A percentile compares a stretch with the other conserved stretches of the same genome.
phyloP scores from a whole-genome alignment of 2,888 invertebrate species.

The Macrophya alboannulata region DNA sequence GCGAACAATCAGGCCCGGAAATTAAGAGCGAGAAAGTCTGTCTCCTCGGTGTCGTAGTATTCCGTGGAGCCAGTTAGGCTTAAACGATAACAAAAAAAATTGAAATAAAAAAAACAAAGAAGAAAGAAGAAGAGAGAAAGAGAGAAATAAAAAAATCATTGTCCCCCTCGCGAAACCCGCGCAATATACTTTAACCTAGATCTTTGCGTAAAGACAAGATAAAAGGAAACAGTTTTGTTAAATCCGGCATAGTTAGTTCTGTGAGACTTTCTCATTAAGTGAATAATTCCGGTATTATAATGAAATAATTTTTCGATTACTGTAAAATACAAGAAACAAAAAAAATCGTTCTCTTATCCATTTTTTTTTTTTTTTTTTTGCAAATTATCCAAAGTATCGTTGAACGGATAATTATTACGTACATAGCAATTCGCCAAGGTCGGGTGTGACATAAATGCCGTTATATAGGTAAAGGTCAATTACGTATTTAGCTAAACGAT shows the following conservation, averaged over 20 bases:
- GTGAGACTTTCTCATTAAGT: not conserved
- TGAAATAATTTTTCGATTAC: too few relatives aligned
- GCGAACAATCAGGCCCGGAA: conserved; percentile 33
- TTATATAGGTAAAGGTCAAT: too few relatives aligned
- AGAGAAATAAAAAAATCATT: not conserved
- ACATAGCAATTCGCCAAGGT: too few relatives aligned
- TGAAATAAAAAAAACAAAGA: too few relatives aligned
- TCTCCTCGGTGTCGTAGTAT: conserved; percentile 1
- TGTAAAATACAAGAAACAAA: too few relatives aligned
- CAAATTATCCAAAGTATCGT: not conserved
- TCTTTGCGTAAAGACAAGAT: not conserved
- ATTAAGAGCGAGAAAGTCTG: conserved; percentile 41
- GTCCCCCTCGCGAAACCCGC: conserved; percentile 11
- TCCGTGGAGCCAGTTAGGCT: not conserved
- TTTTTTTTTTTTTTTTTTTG: not conserved
- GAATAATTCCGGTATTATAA: not conserved
- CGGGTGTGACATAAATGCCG: too few relatives aligned
- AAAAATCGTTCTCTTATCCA: too few relatives aligned
- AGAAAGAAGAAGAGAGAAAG: not conserved
- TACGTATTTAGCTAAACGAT: too few relatives aligned
- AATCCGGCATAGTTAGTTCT: not conserved
- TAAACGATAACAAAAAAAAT: not conserved
- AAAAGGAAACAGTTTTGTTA: not conserved
- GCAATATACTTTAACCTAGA: not conserved
- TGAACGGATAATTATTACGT: too few relatives aligned